Base-by-base conservation (phyloP, 2,797 vertebrate genomes). In the Pelodytes ibericus region DNA sequence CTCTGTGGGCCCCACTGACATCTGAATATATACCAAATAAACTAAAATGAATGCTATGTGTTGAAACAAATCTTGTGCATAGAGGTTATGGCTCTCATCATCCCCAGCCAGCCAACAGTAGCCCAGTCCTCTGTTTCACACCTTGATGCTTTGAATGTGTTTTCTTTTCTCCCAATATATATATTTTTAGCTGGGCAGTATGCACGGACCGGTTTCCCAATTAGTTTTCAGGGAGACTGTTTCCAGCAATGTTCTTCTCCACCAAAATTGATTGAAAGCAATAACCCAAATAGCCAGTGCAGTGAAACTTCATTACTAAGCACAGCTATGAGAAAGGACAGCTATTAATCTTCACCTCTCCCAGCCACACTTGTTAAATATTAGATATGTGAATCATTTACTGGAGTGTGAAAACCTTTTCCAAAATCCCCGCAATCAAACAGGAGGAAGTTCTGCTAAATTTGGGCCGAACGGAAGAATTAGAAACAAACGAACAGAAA, bases 221-320 rank as follows among this genome's bases (percentile, higher is more conserved):
- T 72, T 66, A 60, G 24, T 15, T 66, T 39, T 59, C 24, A 60
- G 53, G n/a, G 27, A 20, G 36, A 33, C 33, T 11, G 26, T 22
- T 39, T 22, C 36, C 9, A 53, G 30, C n/a, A 61, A 60, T 63
- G 20, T 77, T 75, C 36, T 58, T 27, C 47, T 59, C 33, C n/a
- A 49, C 47, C 53, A 64, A 70, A 66, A 58, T 31, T 71, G 67
- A 71, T 65, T 71, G 49, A 77, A 39, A 31, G 61, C 60, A 31
- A 51, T 57, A 77, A 75, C 57, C 65, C 58, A 61, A 61, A 75
- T 39, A 65, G 25, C 53, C 60, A 60, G 61, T 57, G 63, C 61
- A 18, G 36, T 18, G 26, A 72, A 66, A 77, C 51, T 49, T 77
- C 75, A 72, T 77, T 77, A 77, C 62, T 66, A 51, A 66, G 69